Evolutionary conservation across 1,140 invertebrate genomes (phyloP), one percentile per base, ranked within the genome.

Genomic region (Drosophila navojoa): DNA sequence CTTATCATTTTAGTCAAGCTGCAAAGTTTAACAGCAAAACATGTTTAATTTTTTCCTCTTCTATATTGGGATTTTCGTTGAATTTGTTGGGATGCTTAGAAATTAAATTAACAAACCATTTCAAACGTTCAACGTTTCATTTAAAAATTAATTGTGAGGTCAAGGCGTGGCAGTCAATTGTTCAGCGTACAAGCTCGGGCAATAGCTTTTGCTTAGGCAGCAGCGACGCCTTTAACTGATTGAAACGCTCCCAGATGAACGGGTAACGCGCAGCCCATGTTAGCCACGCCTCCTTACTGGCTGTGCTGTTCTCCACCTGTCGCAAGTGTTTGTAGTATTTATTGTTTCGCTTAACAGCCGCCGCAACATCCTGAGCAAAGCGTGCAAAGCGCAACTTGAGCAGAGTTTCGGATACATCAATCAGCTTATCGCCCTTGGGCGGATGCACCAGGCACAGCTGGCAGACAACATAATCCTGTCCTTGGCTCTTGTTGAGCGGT

Each of bases 391-490:
- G 72, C 13, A 91, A 42, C 54, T 91, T 91, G 4, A 91, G 59
- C 44, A 91, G 45, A 2, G 90, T 91, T 32, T 91, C 90, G 1
- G 90, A 91, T 10, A 91, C 75, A 40, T 91, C 90, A 3, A 91
- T 19, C 13, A 91, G 60, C 13, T 57, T 68, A 49, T 91, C 77
- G 38, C 90, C 90, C 47, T 85, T 81, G 38, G 90, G 90, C 25
- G 90, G 90, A 68, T 91, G 90, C 15, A 91, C 90, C 19, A 91
- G 66, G 35, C 90, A 91, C 1, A 91, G 58, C 70, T 91, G 90
- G 44, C 86, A 91, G 4, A 91, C 82, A 1, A 91, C 80, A 74
- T 47, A 91, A 49, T 91, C 81, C 15, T 91, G 66, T 0, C 61
- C 52, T 22, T 59, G 29, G n/a, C 80, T 75, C 22, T 87, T 85